Evolutionary conservation across 2,797 vertebrate genomes (phyloP), one percentile per base, ranked within the genome.

Genomic region (Gallirallus australis): DNA sequence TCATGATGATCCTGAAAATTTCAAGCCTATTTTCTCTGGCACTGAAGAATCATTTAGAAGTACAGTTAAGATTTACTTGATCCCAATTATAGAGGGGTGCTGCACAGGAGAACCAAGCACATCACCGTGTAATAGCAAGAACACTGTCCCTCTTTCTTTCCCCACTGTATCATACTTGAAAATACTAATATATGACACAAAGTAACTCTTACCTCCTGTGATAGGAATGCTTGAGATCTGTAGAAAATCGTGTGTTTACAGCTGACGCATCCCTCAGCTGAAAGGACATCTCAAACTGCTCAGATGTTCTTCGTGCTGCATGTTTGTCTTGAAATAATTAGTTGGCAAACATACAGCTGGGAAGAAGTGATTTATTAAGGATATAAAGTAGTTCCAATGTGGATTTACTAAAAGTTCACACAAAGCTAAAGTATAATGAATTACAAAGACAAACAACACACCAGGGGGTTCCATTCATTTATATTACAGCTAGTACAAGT

Each of bases 331-430:
- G 76, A 69, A 77, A 5, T 24, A 85, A 59, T 31, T 61, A 45
- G 15, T 5, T 73, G 56, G 60, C 48, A 56, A 70, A 73, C 18
- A 48, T 6, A 21, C 6, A 82, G 69, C 56, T 90, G 50, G 42
- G 42, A 83, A 71, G 57, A 56, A 45, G 48, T 30, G 23, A 53
- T 91, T 80, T 93, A 47, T 87, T 85, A 82, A 73, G 7, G 39
- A 64, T 61, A 77, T 54, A 73, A 82, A 94, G 61, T 21, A 71
- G 33, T 40, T 90, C 48, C 94, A 92, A 28, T 35, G 45, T 85
- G 76, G 85, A 89, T 94, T 93, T 83, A n/a, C 70, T 93, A 86
- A 90, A 77, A 93, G 57, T 66, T 89, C 77, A 93, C 39, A 50
- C 8, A 88, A 70, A 86, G 70, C 20, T 90, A 20, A 75, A 90